Percentiles rank a stretch among this genome's conserved stretches.
Evolutionary conservation across 1,140 invertebrate species (phyloP).

Genomic region (Lepeophtheirus salmonis): DNA sequence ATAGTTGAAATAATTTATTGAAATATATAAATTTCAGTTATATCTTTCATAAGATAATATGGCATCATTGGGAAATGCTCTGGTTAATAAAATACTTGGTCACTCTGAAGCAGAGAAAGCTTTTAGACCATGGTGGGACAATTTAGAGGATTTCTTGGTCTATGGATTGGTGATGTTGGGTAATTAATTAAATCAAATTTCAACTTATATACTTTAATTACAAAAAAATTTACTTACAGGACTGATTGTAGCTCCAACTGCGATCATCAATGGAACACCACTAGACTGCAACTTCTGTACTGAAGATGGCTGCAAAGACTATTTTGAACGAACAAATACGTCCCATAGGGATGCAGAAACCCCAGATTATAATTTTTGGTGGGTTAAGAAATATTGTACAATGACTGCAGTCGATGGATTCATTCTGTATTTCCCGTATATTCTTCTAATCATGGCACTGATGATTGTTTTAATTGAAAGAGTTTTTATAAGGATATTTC

Average conservation of each 20-base stretch:
- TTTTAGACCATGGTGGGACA: conserved; percentile 18
- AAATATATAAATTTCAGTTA: no score
- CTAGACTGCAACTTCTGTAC: conserved; percentile 16
- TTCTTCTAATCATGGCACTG: conserved; percentile 9
- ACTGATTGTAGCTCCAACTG: conserved; percentile 8
- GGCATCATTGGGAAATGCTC: conserved; percentile 12
- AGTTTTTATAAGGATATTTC: conserved; percentile 7
- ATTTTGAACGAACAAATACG: background rate
- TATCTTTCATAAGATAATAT: no score
- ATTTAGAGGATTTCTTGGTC: conserved; percentile 15
- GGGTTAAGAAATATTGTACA: conserved; percentile 18
- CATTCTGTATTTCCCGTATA: conserved; percentile 13
- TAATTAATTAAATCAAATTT: no score
- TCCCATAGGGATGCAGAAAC: background rate
- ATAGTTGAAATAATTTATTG: no score
- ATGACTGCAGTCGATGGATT: conserved; percentile 9
- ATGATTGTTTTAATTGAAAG: conserved; percentile 11
- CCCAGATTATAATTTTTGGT: conserved; percentile 12
- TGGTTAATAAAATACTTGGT: background rate
- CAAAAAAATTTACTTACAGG: conserved; percentile 12
- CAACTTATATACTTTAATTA: no score
- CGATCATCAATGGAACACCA: conserved; percentile 14
- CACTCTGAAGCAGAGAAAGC: conserved; percentile 12
- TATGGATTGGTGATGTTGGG: conserved; percentile 16
- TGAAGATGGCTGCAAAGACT: background rate